These are phyloP conservation scores for Protosalanx chinensis DNA, from an alignment of 2,797 vertebrate genomes.

Conservation along the genomic window DNA sequence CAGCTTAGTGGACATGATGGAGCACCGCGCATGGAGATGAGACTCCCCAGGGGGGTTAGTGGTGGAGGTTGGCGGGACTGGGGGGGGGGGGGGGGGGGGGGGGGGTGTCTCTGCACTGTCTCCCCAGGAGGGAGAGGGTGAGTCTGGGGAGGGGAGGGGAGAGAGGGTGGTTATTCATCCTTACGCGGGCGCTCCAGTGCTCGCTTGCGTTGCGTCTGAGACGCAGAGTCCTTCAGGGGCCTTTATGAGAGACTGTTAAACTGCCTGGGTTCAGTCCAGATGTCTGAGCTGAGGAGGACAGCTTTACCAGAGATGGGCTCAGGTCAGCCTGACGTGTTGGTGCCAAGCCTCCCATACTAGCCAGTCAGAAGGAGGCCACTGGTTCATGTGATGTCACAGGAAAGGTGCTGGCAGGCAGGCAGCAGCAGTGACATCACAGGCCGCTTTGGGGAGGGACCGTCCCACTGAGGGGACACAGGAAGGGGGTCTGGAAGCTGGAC, in stretches of 20 bases:
- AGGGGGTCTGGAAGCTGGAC: conserved; percentile 17
- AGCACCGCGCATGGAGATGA: conserved; percentile 47
- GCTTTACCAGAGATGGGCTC: conserved; percentile 4
- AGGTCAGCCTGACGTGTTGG: conserved; percentile 4
- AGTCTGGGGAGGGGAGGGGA: conserved; percentile 4
- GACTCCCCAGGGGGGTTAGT: conserved; percentile 52
- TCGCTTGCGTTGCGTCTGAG: conserved; percentile 31
- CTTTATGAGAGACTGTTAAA: conserved; percentile 23
- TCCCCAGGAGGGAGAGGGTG: conserved; percentile 40
- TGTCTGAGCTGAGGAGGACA: background rate
- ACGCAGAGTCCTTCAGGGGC: conserved; percentile 22
- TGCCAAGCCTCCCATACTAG: too few species aligned
- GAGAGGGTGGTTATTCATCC: conserved; percentile 52
- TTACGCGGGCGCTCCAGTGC: conserved; percentile 32
- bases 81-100: too few species aligned
- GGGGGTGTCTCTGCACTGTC: conserved; percentile 13
- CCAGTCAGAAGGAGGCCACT: too few species aligned
- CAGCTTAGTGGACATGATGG: conserved; percentile 36
- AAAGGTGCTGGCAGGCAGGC: too few species aligned
- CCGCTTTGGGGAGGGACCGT: background rate
- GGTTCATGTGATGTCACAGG: too few species aligned
- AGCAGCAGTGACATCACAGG: background rate
- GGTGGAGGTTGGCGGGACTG: conserved; percentile 28
- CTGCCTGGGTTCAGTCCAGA: conserved; percentile 26
- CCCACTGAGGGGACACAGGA: background rate